phyloP scores from a whole-genome alignment of 2,888 invertebrate species.

The Agriopis aurantiaria region DNA sequence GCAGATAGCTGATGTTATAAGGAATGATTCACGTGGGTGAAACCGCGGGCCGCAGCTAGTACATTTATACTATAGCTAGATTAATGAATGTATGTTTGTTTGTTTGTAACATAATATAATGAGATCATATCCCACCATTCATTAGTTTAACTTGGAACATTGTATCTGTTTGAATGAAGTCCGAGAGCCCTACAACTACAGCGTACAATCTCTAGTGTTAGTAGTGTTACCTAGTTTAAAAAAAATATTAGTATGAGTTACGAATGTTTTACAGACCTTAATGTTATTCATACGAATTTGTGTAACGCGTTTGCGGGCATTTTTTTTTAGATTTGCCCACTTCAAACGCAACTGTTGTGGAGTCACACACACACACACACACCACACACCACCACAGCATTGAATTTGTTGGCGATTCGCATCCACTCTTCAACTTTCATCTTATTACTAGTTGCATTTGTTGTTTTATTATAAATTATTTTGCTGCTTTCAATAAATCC shows the following conservation, averaged over 20 bases:
- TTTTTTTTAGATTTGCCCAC: constrained; percentile 44
- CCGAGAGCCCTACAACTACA: too few relatives aligned
- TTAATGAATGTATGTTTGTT: too few relatives aligned
- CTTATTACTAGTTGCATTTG: constrained; percentile 40
- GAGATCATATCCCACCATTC: too few relatives aligned
- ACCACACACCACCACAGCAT: constrained; percentile 26
- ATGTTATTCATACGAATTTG: constrained; percentile 21
- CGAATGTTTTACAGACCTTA: constrained; percentile 4
- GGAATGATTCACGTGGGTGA: too few relatives aligned
- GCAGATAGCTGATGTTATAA: too few relatives aligned
- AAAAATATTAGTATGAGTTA: background rate
- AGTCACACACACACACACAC: too few relatives aligned
- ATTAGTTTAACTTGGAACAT: too few relatives aligned
- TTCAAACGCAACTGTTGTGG: constrained; percentile 37
- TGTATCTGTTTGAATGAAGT: too few relatives aligned
- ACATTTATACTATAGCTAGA: too few relatives aligned
- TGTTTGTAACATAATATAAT: too few relatives aligned
- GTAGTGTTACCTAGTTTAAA: background rate
- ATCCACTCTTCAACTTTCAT: constrained; percentile 40
- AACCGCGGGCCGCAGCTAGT: too few relatives aligned
- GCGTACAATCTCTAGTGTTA: background rate
- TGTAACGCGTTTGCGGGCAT: constrained; percentile 28
- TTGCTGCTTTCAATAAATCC: constrained; percentile 25
- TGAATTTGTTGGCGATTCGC: constrained; percentile 28
- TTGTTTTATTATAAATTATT: constrained; percentile 33